phyloP scores from a whole-genome alignment of 2,797 vertebrate species.

The Crenichthys baileyi region DNA sequence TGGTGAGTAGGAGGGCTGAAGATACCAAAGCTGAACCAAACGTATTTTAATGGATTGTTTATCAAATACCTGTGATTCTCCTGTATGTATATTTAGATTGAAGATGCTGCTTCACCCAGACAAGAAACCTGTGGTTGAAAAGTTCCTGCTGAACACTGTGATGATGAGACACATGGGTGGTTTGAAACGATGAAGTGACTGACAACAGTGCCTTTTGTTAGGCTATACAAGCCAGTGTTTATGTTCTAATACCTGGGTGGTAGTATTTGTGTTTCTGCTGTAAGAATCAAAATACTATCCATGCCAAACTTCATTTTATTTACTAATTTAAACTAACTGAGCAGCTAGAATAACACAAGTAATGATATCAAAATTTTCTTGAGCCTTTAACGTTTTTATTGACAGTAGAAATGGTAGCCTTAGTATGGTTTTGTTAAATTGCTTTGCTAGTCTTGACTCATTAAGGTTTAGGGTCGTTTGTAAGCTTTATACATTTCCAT shows the following conservation, averaged over 20 bases:
- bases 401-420: not conserved
- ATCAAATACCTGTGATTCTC: constrained; percentile 43
- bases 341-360: not conserved
- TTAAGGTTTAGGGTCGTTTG: not conserved
- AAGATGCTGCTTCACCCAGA: constrained; percentile 40
- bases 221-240: not conserved
- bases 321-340: not conserved
- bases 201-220: constrained; percentile 25
- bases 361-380: not conserved
- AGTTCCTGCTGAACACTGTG: constrained; percentile 57
- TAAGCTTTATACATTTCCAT: not conserved
- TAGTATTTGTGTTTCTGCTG: constrained; percentile 26
- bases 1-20: constrained; percentile 51
- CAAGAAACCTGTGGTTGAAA: constrained; percentile 36
- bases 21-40: constrained; percentile 51
- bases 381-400: constrained; percentile 4
- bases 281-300: not conserved
- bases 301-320: not conserved
- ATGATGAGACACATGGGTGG: constrained; percentile 43
- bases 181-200: constrained; percentile 28
- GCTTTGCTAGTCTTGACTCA: not conserved
- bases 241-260: constrained; percentile 18
- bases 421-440: not conserved
- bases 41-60: constrained; percentile 42
- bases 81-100: constrained; percentile 28